Conservation (phyloP, 2,888 invertebrate genomes). For the Siphlonurus alternatus region DNA sequence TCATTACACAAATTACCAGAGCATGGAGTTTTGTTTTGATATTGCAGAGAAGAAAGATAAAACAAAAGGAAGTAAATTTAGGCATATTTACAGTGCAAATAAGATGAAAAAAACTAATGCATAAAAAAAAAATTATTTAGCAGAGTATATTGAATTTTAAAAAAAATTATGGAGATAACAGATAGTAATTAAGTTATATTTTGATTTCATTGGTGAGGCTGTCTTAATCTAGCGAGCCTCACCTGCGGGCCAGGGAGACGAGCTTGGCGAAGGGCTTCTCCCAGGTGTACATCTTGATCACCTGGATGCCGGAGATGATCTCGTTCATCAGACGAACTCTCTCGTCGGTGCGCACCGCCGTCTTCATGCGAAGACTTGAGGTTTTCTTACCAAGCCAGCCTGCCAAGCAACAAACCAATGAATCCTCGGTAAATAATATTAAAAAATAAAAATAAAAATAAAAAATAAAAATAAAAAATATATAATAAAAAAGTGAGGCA, state of each 20-base stretch:
- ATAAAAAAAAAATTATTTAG: too few relatives aligned
- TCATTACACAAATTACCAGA: too few relatives aligned
- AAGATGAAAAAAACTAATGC: too few relatives aligned
- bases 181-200: too few relatives aligned
- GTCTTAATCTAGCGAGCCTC: conserved; percentile 15
- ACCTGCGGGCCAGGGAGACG: conserved; percentile 49
- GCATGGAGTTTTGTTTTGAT: too few relatives aligned
- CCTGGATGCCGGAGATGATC: conserved; percentile 82
- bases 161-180: too few relatives aligned
- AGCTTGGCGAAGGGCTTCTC: conserved; percentile 58
- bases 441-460: not conserved
- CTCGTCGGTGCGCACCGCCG: conserved; percentile 74
- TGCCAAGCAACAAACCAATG: conserved; percentile 19
- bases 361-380: conserved; percentile 45
- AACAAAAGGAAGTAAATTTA: too few relatives aligned
- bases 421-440: not conserved
- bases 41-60: too few relatives aligned
- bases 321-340: conserved; percentile 89
- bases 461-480: not conserved
- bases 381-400: conserved; percentile 60
- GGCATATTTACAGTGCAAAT: too few relatives aligned
- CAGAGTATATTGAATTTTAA: not conserved
- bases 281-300: conserved; percentile 80
- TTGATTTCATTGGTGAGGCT: not conserved
- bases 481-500: not conserved